A percentile compares a stretch with the other conserved stretches of the same genome.
Conservation (phyloP, 2,888 invertebrate species). For the Leptopilina myrica region DNA sequence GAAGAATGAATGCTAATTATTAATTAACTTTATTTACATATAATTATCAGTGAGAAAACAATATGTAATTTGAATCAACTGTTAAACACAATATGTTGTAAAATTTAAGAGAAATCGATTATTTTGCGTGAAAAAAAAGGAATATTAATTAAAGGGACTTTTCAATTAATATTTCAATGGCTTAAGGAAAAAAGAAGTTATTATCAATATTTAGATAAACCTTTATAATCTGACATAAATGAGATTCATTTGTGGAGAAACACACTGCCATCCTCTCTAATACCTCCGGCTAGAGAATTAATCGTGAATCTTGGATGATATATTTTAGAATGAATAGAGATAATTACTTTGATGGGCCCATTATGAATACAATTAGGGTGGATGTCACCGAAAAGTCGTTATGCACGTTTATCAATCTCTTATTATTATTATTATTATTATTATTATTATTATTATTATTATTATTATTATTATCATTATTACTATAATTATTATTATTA, state of each 20-base stretch:
- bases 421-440: constrained; percentile 7
- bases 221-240: constrained; percentile 8
- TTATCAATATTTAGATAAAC: constrained; percentile 3
- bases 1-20: too few relatives aligned
- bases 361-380: constrained; percentile 25
- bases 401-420: constrained; percentile 10
- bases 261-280: background rate
- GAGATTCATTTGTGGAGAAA: constrained; percentile 20
- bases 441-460: constrained; percentile 7
- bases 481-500: background rate
- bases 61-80: too few relatives aligned
- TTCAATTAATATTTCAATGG: background rate
- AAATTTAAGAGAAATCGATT: too few relatives aligned
- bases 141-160: too few relatives aligned
- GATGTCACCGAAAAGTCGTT: constrained; percentile 11
- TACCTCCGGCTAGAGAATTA: background rate
- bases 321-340: constrained; percentile 28
- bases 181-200: background rate
- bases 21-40: too few relatives aligned
- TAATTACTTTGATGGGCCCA: constrained; percentile 14
- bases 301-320: constrained; percentile 16
- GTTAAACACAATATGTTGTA: too few relatives aligned
- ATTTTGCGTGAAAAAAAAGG: too few relatives aligned
- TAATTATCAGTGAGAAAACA: too few relatives aligned
- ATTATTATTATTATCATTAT: background rate